These are phyloP conservation scores for Macropus fuliginosus DNA, from an alignment of 2,797 vertebrate genomes.

Conservation along the genomic window DNA sequence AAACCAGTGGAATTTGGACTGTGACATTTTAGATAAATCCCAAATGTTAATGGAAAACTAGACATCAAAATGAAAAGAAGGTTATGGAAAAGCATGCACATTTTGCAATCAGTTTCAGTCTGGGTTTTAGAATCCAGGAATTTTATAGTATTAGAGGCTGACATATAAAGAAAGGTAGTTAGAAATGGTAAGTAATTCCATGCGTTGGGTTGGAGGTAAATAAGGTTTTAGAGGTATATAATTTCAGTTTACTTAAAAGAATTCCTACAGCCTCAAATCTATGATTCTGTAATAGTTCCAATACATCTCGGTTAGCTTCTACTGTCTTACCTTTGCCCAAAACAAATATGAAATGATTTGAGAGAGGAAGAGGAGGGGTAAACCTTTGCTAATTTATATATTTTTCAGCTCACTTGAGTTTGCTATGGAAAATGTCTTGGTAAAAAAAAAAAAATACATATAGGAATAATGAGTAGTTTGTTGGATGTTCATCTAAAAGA, in stretches of 20 bases:
- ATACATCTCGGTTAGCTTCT: not conserved
- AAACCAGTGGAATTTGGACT: slow-evolving; percentile 62
- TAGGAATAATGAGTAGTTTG: not conserved
- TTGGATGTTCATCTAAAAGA: slow-evolving; percentile 5
- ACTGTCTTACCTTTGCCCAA: not conserved
- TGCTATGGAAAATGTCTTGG: not conserved
- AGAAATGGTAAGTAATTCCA: slow-evolving; percentile 30
- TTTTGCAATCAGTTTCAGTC: slow-evolving; percentile 60
- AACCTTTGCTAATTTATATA: not conserved
- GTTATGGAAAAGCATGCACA: slow-evolving; percentile 67
- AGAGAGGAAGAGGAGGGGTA: not conserved
- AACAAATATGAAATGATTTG: not conserved
- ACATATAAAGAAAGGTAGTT: slow-evolving; percentile 57
- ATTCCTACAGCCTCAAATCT: not conserved
- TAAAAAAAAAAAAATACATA: not conserved
- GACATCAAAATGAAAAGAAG: slow-evolving; percentile 63
- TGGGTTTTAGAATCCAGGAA: slow-evolving; percentile 52
- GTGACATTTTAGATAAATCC: slow-evolving; percentile 62
- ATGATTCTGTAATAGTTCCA: not conserved
- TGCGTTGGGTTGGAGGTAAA: slow-evolving; percentile 42
- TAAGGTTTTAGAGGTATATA: slow-evolving; percentile 42
- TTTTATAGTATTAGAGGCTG: slow-evolving; percentile 28
- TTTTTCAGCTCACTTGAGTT: not conserved
- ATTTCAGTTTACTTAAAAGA: slow-evolving; percentile 28
- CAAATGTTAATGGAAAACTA: slow-evolving; percentile 70